phyloP scores from a whole-genome alignment of 2,797 vertebrate genomes.

The Amazona ochrocephala region DNA sequence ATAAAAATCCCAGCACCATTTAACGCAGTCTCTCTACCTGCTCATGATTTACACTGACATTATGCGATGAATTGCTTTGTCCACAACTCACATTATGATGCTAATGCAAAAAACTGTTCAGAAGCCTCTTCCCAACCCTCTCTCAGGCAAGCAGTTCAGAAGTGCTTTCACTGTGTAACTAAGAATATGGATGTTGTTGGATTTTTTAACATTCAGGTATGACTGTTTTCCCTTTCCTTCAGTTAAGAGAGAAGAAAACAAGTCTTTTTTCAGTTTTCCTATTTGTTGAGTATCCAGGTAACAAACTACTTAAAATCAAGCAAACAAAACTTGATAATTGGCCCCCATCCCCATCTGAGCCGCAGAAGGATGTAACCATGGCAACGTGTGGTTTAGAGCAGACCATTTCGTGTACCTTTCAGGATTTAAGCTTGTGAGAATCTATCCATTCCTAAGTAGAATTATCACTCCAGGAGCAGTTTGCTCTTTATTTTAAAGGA shows the following conservation, averaged over 20 bases:
- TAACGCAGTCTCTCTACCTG: neutral
- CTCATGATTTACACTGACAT: neutral
- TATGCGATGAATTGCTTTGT: conserved; percentile 28
- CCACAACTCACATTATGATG: neutral
- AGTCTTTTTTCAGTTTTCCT: conserved; percentile 66
- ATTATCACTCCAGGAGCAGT: conserved; percentile 69
- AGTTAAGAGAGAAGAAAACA: conserved; percentile 71
- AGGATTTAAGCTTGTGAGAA: conserved; percentile 75
- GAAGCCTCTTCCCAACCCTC: neutral
- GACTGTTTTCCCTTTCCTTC: conserved; percentile 60
- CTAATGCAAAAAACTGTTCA: conserved; percentile 5
- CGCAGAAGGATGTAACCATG: conserved; percentile 75
- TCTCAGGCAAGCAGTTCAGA: conserved; percentile 46
- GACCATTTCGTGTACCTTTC: conserved; percentile 75
- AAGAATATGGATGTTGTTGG: conserved; percentile 3
- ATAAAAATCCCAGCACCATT: neutral
- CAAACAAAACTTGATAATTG: conserved; percentile 83
- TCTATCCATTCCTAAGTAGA: conserved; percentile 73
- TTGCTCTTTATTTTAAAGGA: conserved; percentile 69
- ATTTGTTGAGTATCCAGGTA: conserved; percentile 82
- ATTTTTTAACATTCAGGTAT: conserved; percentile 4
- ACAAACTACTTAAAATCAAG: conserved; percentile 82
- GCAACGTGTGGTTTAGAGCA: conserved; percentile 71
- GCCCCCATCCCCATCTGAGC: conserved; percentile 76
- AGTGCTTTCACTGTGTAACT: conserved; percentile 7